phyloP scores from a whole-genome alignment of 1,140 invertebrate genomes.

The Adoxophyes honmai region DNA sequence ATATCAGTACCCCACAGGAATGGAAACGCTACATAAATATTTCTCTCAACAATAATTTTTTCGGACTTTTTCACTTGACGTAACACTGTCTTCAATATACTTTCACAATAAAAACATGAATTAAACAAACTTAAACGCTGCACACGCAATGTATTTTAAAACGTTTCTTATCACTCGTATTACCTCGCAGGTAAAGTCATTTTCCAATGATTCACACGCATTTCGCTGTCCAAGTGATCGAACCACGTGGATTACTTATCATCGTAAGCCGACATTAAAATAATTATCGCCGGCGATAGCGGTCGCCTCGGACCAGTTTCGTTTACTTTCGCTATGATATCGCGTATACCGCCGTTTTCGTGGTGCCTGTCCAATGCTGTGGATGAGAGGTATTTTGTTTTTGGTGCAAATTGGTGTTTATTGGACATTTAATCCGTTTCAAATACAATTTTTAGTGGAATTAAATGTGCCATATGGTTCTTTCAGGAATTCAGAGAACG shows the following conservation, averaged over 20 bases:
- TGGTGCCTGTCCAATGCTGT: constrained; percentile 44
- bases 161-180: not conserved
- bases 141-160: no score
- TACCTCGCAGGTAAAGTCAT: not conserved
- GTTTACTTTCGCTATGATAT: constrained; percentile 31
- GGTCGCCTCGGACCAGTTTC: constrained; percentile 18
- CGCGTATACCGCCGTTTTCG: constrained; percentile 77
- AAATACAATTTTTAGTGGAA: not conserved
- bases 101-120: no score
- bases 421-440: not conserved
- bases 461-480: no score
- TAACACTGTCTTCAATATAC: no score
- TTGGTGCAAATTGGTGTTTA: not conserved
- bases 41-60: no score
- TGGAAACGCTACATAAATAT: no score
- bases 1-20: no score
- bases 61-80: no score
- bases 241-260: not conserved
- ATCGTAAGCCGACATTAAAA: constrained; percentile 27
- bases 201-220: not conserved
- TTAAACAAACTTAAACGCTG: no score
- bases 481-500: no score
- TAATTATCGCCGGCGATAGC: constrained; percentile 63
- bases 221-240: not conserved
- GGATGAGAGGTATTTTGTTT: constrained; percentile 35